Base-by-base conservation (phyloP, 1,140 invertebrate species). In the Phortica variegata region DNA sequence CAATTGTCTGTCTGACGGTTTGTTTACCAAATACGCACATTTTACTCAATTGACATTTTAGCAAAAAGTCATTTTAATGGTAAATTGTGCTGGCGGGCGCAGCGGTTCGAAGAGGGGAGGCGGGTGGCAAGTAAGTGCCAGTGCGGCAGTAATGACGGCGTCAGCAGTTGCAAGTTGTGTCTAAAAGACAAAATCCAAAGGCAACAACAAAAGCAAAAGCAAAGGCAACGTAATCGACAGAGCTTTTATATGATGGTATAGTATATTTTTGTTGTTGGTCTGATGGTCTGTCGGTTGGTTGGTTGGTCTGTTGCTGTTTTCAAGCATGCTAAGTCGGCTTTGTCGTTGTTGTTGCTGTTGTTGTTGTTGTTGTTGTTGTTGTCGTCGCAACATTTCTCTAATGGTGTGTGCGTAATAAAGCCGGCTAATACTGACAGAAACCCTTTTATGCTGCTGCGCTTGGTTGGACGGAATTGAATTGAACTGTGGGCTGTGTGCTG, bases 41-140 rank as follows among this genome's bases (percentile, higher is more conserved):
- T 55, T 55, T 52, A 52, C 53, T 51, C 49, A 55, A 55, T 55
- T 55, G 53, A 55, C 53, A 55, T 55, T 52, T 55, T 31, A 51
- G 53, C 53, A 51, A 52, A 55, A 47, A 55, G 53, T 52, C 53
- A 51, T 47, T 46, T 43, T 44, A 16, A 50, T 45, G n/a, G n/a
- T n/a, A n/a, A n/a, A n/a, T n/a, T n/a, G n/a, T n/a, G n/a, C n/a
- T n/a, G n/a, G n/a, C n/a, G n/a, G n/a, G n/a, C n/a, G n/a, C n/a
- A n/a, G n/a, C n/a, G n/a, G n/a, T n/a, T n/a, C n/a, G n/a, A n/a
- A n/a, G n/a, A n/a, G n/a, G n/a, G n/a, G n/a, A n/a, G n/a, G n/a
- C n/a, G n/a, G n/a, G n/a, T n/a, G n/a, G n/a, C n/a, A n/a, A n/a
- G n/a, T n/a, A n/a, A n/a, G n/a, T n/a, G n/a, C n/a, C n/a, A n/a